Evolutionary conservation across 2,797 vertebrate species (phyloP).

Genomic region (Threskiornis aethiopicus): DNA sequence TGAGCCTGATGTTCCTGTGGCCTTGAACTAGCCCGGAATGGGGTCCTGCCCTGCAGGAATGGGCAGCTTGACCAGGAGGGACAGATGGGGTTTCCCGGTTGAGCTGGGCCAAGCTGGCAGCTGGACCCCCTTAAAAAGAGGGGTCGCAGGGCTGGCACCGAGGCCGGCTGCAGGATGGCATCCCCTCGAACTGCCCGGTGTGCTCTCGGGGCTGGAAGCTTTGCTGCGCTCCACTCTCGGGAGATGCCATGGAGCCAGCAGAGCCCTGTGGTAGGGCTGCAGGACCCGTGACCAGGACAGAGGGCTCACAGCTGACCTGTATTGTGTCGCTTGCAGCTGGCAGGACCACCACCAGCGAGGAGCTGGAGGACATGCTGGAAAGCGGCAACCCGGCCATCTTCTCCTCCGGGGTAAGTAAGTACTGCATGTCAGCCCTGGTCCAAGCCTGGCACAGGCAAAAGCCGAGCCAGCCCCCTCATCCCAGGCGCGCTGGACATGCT

Average conservation of each 20-base stretch:
- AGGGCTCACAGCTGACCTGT: not conserved
- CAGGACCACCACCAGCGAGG: constrained; percentile 93
- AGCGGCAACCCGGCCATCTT: constrained; percentile 96
- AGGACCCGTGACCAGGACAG: not conserved
- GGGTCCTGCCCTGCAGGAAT: not conserved
- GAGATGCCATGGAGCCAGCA: not conserved
- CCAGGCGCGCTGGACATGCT: fast-evolving
- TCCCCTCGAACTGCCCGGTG: too few relatives aligned
- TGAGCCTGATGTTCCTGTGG: not conserved
- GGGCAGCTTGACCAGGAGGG: not conserved
- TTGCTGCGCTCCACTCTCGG: not conserved
- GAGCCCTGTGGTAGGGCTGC: not conserved
- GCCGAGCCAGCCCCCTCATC: not conserved
- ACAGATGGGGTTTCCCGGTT: not conserved
- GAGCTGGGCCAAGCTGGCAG: not conserved
- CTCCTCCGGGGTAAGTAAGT: constrained; percentile 90
- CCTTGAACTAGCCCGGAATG: not conserved
- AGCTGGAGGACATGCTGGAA: constrained; percentile 96
- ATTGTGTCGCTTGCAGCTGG: constrained; percentile 80
- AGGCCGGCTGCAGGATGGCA: not conserved
- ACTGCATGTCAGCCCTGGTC: not conserved
- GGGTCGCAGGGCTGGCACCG: not conserved
- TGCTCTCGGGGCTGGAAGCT: not conserved
- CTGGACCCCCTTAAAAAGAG: not conserved
- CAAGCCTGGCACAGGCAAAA: not conserved